These are phyloP conservation scores for Caenorhabditis brenneri DNA, from an alignment of 1,140 invertebrate species.

Conservation along the genomic window DNA sequence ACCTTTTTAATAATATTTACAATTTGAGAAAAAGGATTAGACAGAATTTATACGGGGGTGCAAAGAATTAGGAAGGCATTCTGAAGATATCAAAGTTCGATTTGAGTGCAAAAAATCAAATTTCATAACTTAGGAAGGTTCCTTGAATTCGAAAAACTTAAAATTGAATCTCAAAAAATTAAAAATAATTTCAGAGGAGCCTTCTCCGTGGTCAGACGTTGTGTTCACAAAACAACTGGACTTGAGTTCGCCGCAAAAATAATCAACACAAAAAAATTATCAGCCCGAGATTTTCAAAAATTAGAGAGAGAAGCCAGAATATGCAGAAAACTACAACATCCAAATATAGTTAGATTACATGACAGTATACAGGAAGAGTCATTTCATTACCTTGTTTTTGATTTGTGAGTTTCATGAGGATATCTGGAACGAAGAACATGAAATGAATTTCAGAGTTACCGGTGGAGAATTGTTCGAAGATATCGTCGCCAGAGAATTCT, in stretches of 20 bases:
- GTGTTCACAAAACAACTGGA: conserved; percentile 95
- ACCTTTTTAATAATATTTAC: background rate
- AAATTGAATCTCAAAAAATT: too few relatives aligned
- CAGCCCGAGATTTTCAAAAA: conserved; percentile 98
- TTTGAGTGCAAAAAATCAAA: too few relatives aligned
- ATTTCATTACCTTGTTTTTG: conserved; percentile 98
- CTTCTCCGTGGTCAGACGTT: conserved; percentile 97
- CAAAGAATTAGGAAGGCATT: too few relatives aligned
- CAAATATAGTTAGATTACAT: conserved; percentile 93
- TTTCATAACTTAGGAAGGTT: too few relatives aligned
- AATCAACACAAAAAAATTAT: conserved; percentile 99
- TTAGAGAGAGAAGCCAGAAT: conserved; percentile 90
- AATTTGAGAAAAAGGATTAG: background rate
- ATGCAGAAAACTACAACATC: conserved; percentile 85
- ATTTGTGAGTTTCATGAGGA: conserved; percentile 83
- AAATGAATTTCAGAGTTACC: conserved; percentile 81
- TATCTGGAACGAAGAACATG: background rate
- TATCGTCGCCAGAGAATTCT: conserved; percentile 99
- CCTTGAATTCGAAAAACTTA: too few relatives aligned
- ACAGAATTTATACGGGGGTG: too few relatives aligned
- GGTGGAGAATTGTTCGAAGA: conserved; percentile 99
- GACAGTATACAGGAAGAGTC: conserved; percentile 99
- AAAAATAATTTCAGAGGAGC: conserved; percentile 94
- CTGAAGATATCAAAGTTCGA: too few relatives aligned
- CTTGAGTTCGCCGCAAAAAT: conserved; percentile 99